Conservation (phyloP, 2,797 vertebrate species). For the Antrozous pallidus region DNA sequence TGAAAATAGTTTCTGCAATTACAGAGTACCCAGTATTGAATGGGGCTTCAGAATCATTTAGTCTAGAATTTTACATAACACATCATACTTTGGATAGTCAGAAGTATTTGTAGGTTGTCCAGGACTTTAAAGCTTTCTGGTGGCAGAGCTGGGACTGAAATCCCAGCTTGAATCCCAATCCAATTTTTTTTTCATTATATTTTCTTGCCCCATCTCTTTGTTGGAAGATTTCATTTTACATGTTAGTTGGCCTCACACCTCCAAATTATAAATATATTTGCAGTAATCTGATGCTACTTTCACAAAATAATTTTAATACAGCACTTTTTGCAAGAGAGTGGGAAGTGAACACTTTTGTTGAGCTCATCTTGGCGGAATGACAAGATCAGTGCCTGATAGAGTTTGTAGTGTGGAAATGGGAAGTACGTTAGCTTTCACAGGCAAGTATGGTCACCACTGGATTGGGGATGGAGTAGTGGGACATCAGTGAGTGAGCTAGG, state of each 20-base stretch:
- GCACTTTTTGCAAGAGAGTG: slow-evolving; percentile 46
- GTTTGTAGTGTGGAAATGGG: not conserved
- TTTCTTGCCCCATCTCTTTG: not conserved
- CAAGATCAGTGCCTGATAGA: slow-evolving; percentile 34
- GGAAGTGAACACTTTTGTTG: slow-evolving; percentile 61
- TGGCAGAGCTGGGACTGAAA: not conserved
- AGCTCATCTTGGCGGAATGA: slow-evolving; percentile 57
- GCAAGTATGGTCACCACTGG: not conserved
- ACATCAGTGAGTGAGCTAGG: not conserved
- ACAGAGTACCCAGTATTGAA: not conserved
- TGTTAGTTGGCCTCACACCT: not conserved
- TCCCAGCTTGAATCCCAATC: no score
- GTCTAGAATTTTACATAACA: not conserved
- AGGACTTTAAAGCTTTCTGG: not conserved
- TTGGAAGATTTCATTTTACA: not conserved
- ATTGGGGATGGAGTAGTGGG: not conserved
- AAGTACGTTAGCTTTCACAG: not conserved
- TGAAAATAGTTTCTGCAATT: not conserved
- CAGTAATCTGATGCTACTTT: not conserved
- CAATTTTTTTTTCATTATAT: no score
- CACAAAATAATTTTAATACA: slow-evolving; percentile 57
- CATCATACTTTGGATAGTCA: not conserved
- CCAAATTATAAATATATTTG: not conserved
- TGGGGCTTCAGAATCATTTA: not conserved
- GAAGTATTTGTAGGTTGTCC: not conserved